Conservation (phyloP, 1,140 invertebrate species). For the Triops longicaudatus region DNA sequence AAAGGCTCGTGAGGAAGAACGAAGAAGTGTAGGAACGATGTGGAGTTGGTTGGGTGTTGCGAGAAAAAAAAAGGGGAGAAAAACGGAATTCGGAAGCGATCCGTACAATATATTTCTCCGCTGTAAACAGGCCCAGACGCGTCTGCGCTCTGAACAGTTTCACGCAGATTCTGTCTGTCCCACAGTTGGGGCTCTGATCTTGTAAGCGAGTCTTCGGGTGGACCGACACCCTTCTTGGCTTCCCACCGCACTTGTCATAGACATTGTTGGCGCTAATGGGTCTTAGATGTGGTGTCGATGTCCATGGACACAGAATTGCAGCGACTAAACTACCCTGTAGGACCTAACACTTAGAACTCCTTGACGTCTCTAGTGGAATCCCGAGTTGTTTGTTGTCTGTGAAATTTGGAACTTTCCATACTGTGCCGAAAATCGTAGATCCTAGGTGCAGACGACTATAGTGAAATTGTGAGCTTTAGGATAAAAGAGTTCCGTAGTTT, state of each 20-base stretch:
- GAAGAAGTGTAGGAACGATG: not conserved
- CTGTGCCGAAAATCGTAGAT: not conserved
- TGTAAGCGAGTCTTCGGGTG: not conserved
- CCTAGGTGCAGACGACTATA: not conserved
- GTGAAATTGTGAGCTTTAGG: not conserved
- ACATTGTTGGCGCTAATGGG: constrained; percentile 9
- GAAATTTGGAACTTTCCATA: not conserved
- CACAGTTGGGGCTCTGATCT: not conserved
- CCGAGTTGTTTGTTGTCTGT: not conserved
- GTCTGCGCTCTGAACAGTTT: not conserved
- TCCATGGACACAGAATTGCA: not conserved
- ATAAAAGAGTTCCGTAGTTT: not conserved
- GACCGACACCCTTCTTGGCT: not conserved
- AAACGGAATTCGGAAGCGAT: not conserved
- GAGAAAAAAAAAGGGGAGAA: not conserved
- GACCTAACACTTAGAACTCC: not conserved
- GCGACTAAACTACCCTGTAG: not conserved
- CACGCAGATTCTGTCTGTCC: not conserved
- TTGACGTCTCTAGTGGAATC: not conserved
- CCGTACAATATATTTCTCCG: not conserved
- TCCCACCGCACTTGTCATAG: not conserved
- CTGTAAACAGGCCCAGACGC: not conserved
- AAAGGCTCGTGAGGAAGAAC: not conserved
- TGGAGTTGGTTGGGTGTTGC: not conserved
- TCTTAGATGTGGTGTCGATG: not conserved